Percentiles rank a stretch among this genome's conserved stretches.
Conservation (phyloP, 2,113 vertebrate species). For the Phasianus colchicus region DNA sequence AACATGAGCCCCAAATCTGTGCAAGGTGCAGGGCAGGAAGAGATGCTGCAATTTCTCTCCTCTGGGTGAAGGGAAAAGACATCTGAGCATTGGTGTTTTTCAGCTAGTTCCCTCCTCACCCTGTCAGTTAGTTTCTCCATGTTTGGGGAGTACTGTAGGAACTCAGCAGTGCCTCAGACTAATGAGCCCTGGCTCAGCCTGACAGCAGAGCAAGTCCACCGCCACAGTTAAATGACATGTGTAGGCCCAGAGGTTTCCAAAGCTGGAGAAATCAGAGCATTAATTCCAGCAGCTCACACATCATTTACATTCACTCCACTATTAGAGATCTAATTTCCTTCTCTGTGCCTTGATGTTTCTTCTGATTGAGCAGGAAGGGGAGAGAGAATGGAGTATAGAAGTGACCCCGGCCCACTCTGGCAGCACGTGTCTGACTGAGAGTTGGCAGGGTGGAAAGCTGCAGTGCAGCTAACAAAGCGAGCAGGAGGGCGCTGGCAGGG, state of each 20-base stretch:
- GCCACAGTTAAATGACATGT: neutral
- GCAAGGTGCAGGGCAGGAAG: neutral
- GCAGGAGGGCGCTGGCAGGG: neutral
- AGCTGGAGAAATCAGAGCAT: constrained; percentile 30
- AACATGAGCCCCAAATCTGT: neutral
- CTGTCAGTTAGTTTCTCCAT: neutral
- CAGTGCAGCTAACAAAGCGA: accelerated
- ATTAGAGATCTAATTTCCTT: constrained; percentile 20
- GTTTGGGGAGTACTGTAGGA: neutral
- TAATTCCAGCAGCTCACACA: constrained; percentile 63
- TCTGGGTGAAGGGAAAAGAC: neutral
- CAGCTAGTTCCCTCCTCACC: neutral
- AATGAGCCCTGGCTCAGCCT: constrained; percentile 52
- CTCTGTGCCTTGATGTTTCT: neutral
- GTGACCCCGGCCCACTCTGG: neutral
- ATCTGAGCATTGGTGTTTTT: neutral
- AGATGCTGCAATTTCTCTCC: neutral
- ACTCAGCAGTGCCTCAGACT: constrained; percentile 26
- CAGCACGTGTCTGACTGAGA: accelerated
- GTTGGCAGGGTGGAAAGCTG: neutral
- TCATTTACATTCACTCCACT: constrained; percentile 34
- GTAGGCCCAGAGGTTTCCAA: neutral
- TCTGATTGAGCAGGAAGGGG: neutral
- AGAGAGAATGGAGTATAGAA: neutral
- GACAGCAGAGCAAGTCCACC: constrained; percentile 22